Evolutionary conservation across 2,113 vertebrate genomes (phyloP).

Genomic region (Ptilonorhynchus violaceus): DNA sequence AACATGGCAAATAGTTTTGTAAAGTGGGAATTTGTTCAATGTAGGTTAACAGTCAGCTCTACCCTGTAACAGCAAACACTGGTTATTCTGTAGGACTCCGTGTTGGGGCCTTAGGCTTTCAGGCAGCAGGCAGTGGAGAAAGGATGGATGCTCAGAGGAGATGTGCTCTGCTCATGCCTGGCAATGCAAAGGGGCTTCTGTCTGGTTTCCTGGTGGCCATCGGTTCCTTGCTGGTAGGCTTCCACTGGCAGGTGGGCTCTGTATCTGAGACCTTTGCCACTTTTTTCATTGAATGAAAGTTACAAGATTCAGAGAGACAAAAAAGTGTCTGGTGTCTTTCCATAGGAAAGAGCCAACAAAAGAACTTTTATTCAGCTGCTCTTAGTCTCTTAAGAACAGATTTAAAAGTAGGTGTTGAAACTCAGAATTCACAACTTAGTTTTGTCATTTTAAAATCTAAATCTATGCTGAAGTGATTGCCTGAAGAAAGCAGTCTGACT

Average conservation of each 20-base stretch:
- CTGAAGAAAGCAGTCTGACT: background rate
- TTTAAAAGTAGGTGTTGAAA: background rate
- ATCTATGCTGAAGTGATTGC: background rate
- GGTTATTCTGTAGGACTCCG: rapidly evolving
- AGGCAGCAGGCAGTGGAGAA: background rate
- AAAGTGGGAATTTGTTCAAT: background rate
- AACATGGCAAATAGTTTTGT: background rate
- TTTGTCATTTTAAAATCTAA: background rate
- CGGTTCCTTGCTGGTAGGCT: background rate
- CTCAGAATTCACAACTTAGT: background rate
- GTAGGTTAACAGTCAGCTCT: background rate
- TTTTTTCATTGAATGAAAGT: background rate
- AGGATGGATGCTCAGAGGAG: background rate
- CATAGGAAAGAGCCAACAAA: background rate
- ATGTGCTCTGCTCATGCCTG: background rate
- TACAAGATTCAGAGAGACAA: background rate
- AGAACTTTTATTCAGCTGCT: background rate
- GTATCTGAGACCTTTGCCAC: background rate
- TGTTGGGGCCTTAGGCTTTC: background rate
- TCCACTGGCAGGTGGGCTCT: background rate
- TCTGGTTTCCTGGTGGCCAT: background rate
- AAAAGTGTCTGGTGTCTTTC: background rate
- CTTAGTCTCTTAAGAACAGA: background rate
- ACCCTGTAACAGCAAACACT: background rate
- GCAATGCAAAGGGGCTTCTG: background rate